These are phyloP conservation scores for Ichneumon xanthorius DNA, from an alignment of 2,888 invertebrate species.

Conservation along the genomic window DNA sequence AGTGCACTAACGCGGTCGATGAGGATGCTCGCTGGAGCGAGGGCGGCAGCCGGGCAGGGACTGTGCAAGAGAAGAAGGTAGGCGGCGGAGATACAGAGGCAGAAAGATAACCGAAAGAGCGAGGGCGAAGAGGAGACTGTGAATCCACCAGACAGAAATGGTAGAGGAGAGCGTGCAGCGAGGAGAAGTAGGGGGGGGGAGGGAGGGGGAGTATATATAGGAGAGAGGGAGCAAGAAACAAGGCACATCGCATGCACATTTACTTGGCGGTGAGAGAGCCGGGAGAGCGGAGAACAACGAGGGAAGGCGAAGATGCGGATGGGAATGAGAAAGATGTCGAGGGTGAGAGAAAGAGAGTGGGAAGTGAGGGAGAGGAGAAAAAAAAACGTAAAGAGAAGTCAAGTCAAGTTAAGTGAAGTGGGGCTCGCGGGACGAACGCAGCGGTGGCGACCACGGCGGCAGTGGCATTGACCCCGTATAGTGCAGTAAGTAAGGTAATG, in stretches of 20 bases:
- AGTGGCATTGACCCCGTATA: slow-evolving; percentile 83
- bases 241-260: slow-evolving; percentile 28
- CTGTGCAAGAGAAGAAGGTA: slow-evolving; percentile 49
- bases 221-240: not conserved
- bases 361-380: slow-evolving; percentile 57
- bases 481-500: slow-evolving; percentile 81
- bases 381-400: slow-evolving; percentile 71
- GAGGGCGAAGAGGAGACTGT: slow-evolving; percentile 67
- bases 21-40: slow-evolving; percentile 65
- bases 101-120: slow-evolving; percentile 65
- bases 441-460: slow-evolving; percentile 74
- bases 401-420: slow-evolving; percentile 80
- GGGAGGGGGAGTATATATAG: not conserved
- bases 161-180: slow-evolving; percentile 59
- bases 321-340: slow-evolving; percentile 10
- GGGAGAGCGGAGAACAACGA: not conserved
- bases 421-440: slow-evolving; percentile 68
- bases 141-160: slow-evolving; percentile 68
- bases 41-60: slow-evolving; percentile 66
- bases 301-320: slow-evolving; percentile 3
- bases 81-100: slow-evolving; percentile 38
- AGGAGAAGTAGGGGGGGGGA: slow-evolving; percentile 11
- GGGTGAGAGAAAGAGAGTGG: slow-evolving; percentile 51
- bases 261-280: slow-evolving; percentile 6
- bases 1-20: slow-evolving; percentile 64